Percentiles rank a stretch among this genome's conserved stretches.
Evolutionary conservation across 2,113 vertebrate species (phyloP).

Genomic region (Ailuropoda melanoleuca): DNA sequence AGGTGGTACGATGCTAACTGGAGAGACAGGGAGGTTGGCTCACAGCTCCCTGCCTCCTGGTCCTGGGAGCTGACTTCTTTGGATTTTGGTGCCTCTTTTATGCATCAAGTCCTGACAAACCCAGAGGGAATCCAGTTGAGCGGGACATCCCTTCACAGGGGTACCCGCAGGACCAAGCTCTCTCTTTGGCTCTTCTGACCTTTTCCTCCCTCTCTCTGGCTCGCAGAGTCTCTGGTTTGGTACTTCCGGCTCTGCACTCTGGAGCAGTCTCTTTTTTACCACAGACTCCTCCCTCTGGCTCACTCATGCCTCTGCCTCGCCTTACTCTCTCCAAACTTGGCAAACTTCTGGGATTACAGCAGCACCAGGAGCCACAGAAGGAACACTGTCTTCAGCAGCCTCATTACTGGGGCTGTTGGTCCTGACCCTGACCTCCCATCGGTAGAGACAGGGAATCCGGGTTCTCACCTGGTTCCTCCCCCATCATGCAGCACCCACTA

Average conservation of each 20-base stretch:
- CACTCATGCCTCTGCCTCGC: not conserved
- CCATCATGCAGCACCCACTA: not conserved
- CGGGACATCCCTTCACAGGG: not conserved
- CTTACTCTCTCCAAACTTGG: not conserved
- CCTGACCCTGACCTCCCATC: not conserved
- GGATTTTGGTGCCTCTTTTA: not conserved
- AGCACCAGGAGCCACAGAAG: not conserved
- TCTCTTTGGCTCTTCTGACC: not conserved
- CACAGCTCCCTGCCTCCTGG: not conserved
- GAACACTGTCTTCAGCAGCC: not conserved
- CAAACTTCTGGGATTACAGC: not conserved
- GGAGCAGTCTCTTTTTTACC: not conserved
- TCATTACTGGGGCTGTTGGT: not conserved
- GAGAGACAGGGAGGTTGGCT: not conserved
- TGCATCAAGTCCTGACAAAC: not conserved
- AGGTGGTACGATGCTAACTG: not conserved
- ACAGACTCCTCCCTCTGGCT: not conserved
- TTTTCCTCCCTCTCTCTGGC: not conserved
- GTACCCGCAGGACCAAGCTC: not conserved
- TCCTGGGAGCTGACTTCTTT: not conserved
- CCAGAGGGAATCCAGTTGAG: not conserved
- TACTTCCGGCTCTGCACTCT: not conserved
- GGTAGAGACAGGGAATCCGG: fast-evolving
- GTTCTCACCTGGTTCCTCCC: not conserved
- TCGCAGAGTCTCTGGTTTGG: not conserved